Percentiles rank a stretch among this genome's conserved stretches.
phyloP scores from a whole-genome alignment of 2,113 vertebrate species.

The Percina caprodes region DNA sequence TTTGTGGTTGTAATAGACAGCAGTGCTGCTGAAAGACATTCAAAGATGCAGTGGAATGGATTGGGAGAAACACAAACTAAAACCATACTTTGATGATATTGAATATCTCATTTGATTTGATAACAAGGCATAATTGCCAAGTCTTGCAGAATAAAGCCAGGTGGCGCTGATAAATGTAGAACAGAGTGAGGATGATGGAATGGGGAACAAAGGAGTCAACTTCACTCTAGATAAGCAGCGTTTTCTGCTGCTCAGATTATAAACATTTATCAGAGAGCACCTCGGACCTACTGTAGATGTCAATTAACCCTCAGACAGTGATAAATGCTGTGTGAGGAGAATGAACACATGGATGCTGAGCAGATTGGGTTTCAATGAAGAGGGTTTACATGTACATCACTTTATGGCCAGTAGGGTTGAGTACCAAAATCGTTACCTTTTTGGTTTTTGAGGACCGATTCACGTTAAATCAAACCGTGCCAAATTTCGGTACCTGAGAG shows the following conservation, averaged over 20 bases:
- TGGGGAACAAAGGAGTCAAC: not conserved
- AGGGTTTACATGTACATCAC: not conserved
- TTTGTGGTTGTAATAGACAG: conserved; percentile 10
- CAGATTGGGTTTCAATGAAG: not conserved
- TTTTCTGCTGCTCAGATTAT: conserved; percentile 8
- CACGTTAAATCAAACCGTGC: no score
- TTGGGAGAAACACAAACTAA: not conserved
- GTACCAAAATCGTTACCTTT: no score
- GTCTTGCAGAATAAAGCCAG: not conserved
- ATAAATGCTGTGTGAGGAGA: conserved; percentile 9
- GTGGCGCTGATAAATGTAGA: not conserved
- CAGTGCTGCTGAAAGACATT: conserved; percentile 3
- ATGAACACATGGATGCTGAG: not conserved
- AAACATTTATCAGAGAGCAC: conserved; percentile 6
- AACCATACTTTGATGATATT: not conserved
- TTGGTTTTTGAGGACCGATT: no score
- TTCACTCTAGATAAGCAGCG: not conserved
- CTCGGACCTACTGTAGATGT: conserved; percentile 18
- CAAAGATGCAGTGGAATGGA: not conserved
- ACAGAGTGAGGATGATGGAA: not conserved
- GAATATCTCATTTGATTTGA: not conserved
- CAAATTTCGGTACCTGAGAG: no score
- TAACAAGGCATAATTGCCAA: not conserved
- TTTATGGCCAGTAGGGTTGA: no score
- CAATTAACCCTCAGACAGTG: conserved; percentile 11